phyloP scores from a whole-genome alignment of 2,797 vertebrate species.

The Notolepis coatsorum region DNA sequence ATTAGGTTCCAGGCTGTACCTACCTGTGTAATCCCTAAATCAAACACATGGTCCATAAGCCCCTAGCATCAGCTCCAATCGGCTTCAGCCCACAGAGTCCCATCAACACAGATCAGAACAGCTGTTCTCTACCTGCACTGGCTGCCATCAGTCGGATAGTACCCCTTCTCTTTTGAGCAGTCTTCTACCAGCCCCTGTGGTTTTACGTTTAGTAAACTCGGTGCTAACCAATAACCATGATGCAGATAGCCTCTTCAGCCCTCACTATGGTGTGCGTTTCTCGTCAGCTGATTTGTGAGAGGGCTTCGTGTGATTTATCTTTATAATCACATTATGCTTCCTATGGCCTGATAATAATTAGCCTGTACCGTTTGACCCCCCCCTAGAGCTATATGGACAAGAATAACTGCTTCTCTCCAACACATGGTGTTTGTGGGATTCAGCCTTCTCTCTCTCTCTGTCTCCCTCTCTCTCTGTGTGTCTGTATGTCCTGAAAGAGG shows the following conservation, averaged over 20 bases:
- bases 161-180: too few species aligned
- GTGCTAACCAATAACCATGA: too few species aligned
- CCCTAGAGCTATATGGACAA: conserved; percentile 30
- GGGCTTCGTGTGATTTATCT: neutral
- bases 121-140: too few species aligned
- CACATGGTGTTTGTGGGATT: conserved; percentile 34
- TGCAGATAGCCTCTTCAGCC: too few species aligned
- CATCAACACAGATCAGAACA: conserved; percentile 14
- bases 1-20: conserved; percentile 47
- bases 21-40: conserved; percentile 62
- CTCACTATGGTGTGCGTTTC: too few species aligned
- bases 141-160: too few species aligned
- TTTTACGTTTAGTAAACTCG: too few species aligned
- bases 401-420: conserved; percentile 42
- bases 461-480: conserved; percentile 9
- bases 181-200: neutral
- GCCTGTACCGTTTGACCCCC: conserved; percentile 14
- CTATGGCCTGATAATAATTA: conserved; percentile 16
- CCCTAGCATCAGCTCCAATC: conserved; percentile 22
- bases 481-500: conserved; percentile 5
- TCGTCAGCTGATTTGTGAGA: neutral
- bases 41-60: conserved; percentile 52
- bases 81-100: conserved; percentile 7
- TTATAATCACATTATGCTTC: neutral
- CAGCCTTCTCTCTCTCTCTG: neutral